Evolutionary conservation across 2,113 vertebrate genomes (phyloP), one percentile per base, ranked within the genome.

Genomic region (Daubentonia madagascariensis): DNA sequence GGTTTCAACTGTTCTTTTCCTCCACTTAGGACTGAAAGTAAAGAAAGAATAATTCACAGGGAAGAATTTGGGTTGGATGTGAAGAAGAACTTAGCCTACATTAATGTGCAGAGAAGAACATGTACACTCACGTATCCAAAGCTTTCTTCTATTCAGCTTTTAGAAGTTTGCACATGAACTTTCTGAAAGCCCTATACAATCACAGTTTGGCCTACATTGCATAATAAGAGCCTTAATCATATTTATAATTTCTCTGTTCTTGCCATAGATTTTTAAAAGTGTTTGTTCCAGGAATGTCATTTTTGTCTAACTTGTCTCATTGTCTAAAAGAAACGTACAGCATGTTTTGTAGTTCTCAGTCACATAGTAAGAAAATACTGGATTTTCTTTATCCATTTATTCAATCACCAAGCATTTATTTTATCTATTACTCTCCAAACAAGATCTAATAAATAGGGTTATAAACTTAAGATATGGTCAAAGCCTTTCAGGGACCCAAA

Each of bases 291-390:
- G 35, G 45, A 81, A 65, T 81, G 50, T 57, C 40, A 90, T 88
- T 85, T 91, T 89, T 63, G 32, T 73, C n/a, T 67, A 63, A 73
- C 40, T 89, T 85, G 48, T 89, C 75, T 80, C 68, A 91, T 92
- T 68, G 14, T 68, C 57, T 95, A 50, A n/a, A 88, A 91, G 13
- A 87, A 76, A 76, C 6, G 2, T 3, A 11, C 20, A 87, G 37
- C 25, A 43, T 54, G 17, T 7, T 40, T 78, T 52, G 12, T 91
- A 80, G 17, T 79, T 92, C 50, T 91, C 86, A 93, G 35, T 30
- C 59, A 76, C 9, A 54, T n/a, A 28, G 14, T 54, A 73, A 94
- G 48, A 84, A 93, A 91, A 93, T 30, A 59, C 3, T 68, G 5
- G 3, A 35, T 90, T 84, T 76, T 78, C 18, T 78, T 93, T 90